These are phyloP conservation scores for Antennarius striatus DNA, from an alignment of 2,113 vertebrate genomes.

Conservation along the genomic window DNA sequence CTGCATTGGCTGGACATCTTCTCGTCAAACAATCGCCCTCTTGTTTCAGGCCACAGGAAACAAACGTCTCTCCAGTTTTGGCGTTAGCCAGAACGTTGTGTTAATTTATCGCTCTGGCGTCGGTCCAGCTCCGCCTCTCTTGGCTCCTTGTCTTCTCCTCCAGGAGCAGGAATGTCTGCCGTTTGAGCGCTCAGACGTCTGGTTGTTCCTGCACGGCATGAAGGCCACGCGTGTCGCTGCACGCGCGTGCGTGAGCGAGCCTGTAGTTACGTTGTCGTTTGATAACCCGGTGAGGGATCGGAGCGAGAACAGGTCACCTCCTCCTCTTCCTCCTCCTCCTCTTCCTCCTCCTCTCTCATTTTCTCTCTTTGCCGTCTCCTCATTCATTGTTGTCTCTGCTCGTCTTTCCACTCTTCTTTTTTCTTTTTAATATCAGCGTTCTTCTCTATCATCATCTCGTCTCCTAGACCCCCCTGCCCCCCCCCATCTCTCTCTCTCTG, in stretches of 20 bases:
- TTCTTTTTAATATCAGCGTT: slow-evolving; percentile 45
- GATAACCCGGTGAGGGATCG: slow-evolving; percentile 65
- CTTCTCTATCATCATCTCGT: slow-evolving; percentile 56
- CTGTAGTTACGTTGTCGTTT: slow-evolving; percentile 5
- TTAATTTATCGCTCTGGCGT: slow-evolving; percentile 50
- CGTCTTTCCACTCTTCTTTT: slow-evolving; percentile 22
- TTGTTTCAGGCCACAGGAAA: slow-evolving; percentile 37
- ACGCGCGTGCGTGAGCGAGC: too few species aligned
- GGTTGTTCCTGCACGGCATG: slow-evolving; percentile 55
- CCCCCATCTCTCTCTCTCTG: slow-evolving; percentile 35
- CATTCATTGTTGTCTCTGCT: slow-evolving; percentile 35
- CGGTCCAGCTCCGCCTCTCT: slow-evolving; percentile 41
- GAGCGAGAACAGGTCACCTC: slow-evolving; percentile 39
- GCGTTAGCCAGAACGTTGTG: slow-evolving; percentile 37
- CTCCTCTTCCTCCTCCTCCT: slow-evolving; percentile 5
- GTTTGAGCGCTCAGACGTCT: slow-evolving; percentile 43
- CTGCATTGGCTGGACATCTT: too few species aligned
- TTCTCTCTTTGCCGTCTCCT: slow-evolving; percentile 13
- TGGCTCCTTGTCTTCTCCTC: slow-evolving; percentile 42
- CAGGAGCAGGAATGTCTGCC: slow-evolving; percentile 39
- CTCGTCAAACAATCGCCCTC: slow-evolving; percentile 15
- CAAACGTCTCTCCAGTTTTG: slow-evolving; percentile 22
- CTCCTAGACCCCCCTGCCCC: slow-evolving; percentile 38
- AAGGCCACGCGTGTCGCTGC: slow-evolving; percentile 37
- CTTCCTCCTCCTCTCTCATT: slow-evolving; percentile 31